These are phyloP conservation scores for Takifugu bimaculatus DNA, from an alignment of 2,113 vertebrate species.

Conservation along the genomic window DNA sequence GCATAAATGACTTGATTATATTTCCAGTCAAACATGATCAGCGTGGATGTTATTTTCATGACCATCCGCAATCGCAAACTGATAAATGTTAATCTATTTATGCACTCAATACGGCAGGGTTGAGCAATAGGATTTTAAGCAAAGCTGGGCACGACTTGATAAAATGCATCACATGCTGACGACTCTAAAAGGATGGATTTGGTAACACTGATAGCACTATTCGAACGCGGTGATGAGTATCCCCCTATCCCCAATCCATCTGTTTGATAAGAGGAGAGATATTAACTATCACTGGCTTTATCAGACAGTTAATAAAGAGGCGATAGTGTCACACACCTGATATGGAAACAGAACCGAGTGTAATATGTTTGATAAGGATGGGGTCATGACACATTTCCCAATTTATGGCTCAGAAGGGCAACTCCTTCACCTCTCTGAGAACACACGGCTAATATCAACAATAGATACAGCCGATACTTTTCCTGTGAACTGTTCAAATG, in stretches of 20 bases:
- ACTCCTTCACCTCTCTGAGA: slow-evolving; percentile 3
- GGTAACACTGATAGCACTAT: slow-evolving; percentile 5
- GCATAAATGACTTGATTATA: too few relatives aligned
- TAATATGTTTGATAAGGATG: slow-evolving; percentile 58
- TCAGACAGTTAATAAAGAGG: slow-evolving; percentile 52
- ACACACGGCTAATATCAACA: too few relatives aligned
- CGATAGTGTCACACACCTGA: slow-evolving; percentile 47
- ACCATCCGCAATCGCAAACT: neutral
- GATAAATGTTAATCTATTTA: slow-evolving; percentile 46
- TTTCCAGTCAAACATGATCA: too few relatives aligned
- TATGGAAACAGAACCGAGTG: slow-evolving; percentile 28
- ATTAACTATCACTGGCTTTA: slow-evolving; percentile 1
- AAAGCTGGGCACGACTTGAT: slow-evolving; percentile 1
- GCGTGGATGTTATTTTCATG: too few relatives aligned
- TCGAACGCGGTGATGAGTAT: slow-evolving; percentile 17
- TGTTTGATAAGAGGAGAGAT: slow-evolving; percentile 38
- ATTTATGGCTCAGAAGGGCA: slow-evolving; percentile 41
- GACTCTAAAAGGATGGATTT: slow-evolving; percentile 7
- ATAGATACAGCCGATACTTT: neutral
- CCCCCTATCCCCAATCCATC: slow-evolving; percentile 25
- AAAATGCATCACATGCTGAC: slow-evolving; percentile 1
- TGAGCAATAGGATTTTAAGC: slow-evolving; percentile 28
- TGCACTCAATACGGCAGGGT: slow-evolving; percentile 27
- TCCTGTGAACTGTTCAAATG: slow-evolving; percentile 12
- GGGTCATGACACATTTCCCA: slow-evolving; percentile 31